Base-by-base conservation (phyloP, 2,888 invertebrate species). In the Tipula lateralis region DNA sequence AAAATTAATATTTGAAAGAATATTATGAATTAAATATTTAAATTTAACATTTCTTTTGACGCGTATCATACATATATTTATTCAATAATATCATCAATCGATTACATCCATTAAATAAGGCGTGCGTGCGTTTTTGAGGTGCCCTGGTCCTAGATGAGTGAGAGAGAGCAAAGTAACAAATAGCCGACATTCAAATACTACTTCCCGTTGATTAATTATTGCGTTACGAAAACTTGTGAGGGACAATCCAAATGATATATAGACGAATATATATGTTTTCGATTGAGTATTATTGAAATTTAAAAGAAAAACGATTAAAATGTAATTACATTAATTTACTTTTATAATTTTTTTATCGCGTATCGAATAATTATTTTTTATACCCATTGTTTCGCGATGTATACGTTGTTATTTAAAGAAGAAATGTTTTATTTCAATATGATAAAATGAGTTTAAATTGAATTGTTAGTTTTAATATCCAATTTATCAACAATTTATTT, bases 1-100 rank as follows among this genome's bases (percentile, higher is more conserved):
- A 83, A 82, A 30, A 12, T 30, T 82, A 30, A 83, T 32, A 32
- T 34, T 83, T 83, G 83, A 83, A 83, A 83, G 36, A 83, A 83
- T 83, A 83, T 83, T 83, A 83, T 34, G 34, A 34, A 83, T 19
- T 32, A 34, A 83, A 83, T 82, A 82, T 82, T 30, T 82, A 32
- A 82, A 82, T 82, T 12, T 30, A 66, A 30, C 82, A 82, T 82
- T 82, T 82, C 82, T 82, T 82, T 29, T 24, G 66, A 66, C 66
- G 66, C 66, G 24, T 24, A 9, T 2, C 7, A 24, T 7, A 24
- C 66, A 24, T 19, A 5, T 24, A 9, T 9, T n/a, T 2, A 66
- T 7, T 66, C 66, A 66, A 24, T 30, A 82, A 82, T 82, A 30
- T 5, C 0, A 81, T 30, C 16, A 32, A 29, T 82, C 82, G 32